A percentile compares a stretch with the other conserved stretches of the same genome.
Evolutionary conservation across 2,797 vertebrate genomes (phyloP).

Genomic region (Ctenosaura bakeri): DNA sequence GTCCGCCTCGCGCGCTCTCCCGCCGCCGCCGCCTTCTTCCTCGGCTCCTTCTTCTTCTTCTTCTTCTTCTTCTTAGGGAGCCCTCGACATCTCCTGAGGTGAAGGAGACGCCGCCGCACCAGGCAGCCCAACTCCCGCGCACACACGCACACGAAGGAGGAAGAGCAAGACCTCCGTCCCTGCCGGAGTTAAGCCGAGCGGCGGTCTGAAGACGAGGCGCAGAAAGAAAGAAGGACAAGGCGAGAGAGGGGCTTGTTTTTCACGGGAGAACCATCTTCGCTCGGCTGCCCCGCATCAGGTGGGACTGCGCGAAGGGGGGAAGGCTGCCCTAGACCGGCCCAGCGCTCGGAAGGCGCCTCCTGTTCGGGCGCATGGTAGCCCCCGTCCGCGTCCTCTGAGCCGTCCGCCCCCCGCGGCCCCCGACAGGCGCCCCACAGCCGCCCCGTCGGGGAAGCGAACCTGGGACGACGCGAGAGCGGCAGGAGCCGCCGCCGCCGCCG

Average conservation of each 20-base stretch:
- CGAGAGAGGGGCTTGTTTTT: background rate
- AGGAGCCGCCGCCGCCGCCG: no score
- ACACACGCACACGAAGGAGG: no score
- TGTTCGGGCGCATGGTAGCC: background rate
- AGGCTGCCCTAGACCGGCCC: background rate
- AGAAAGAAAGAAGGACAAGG: no score
- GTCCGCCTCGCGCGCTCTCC: slow-evolving; percentile 43
- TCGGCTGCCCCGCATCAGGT: background rate
- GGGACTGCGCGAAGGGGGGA: background rate
- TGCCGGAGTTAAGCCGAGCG: background rate
- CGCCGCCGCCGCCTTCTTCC: no score
- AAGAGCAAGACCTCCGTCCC: background rate
- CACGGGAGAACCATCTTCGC: slow-evolving; percentile 11
- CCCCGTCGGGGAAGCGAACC: background rate
- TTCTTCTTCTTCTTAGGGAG: slow-evolving; percentile 46
- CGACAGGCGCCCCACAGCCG: background rate
- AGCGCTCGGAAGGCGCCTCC: background rate
- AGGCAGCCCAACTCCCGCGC: no score
- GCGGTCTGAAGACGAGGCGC: background rate
- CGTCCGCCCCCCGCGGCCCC: background rate
- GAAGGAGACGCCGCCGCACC: background rate
- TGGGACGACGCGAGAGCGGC: background rate
- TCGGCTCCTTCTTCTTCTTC: no score
- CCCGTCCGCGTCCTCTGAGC: no score
- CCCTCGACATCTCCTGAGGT: slow-evolving; percentile 30